These are phyloP conservation scores for Sprattus sprattus DNA, from an alignment of 2,113 vertebrate genomes.

Conservation along the genomic window DNA sequence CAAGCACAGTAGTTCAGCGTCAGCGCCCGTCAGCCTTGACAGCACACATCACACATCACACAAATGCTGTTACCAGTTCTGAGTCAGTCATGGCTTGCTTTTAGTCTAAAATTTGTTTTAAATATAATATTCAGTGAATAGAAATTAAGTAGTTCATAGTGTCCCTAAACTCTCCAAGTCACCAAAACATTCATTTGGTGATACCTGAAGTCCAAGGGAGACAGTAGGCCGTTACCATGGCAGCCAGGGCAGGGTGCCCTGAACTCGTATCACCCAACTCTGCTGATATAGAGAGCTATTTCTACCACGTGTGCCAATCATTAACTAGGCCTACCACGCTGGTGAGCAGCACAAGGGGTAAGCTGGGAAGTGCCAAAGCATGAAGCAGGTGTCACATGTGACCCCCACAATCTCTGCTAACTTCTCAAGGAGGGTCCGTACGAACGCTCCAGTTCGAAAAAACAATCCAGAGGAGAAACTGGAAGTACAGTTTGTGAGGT, in stretches of 20 bases:
- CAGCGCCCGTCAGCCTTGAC: background rate
- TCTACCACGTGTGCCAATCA: background rate
- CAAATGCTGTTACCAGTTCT: background rate
- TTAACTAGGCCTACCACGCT: background rate
- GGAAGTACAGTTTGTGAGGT: background rate
- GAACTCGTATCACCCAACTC: background rate
- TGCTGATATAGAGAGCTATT: background rate
- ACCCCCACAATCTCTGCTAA: background rate
- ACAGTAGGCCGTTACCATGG: background rate
- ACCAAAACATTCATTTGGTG: background rate
- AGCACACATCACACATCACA: background rate
- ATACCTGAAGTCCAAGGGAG: background rate
- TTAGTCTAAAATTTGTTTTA: background rate
- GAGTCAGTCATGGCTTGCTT: background rate
- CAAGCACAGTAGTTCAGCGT: background rate
- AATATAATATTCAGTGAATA: background rate
- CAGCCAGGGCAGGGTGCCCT: background rate
- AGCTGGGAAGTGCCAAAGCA: constrained; percentile 26
- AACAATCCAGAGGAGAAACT: background rate
- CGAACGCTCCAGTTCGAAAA: background rate
- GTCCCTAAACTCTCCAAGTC: background rate
- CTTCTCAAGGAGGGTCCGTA: background rate
- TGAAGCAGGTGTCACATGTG: constrained; percentile 36
- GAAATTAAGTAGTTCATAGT: background rate
- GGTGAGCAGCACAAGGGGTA: background rate